Base-by-base conservation (phyloP, 2,888 invertebrate genomes). In the Oscheius sp. region DNA sequence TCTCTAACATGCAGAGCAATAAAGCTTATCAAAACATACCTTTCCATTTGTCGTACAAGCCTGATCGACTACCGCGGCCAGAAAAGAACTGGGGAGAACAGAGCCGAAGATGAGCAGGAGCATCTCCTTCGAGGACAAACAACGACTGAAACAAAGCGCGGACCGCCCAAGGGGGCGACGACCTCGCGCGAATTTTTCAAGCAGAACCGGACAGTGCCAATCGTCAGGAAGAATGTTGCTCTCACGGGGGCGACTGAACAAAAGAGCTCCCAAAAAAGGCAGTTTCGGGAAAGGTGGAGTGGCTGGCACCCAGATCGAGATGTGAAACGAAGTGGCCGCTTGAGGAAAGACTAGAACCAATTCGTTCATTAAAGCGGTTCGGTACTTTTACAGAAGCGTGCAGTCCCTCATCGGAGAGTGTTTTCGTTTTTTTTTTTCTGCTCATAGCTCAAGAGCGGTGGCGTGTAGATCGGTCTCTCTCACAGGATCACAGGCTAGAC, bases 41-140 rank as follows among this genome's bases (percentile, higher is more conserved):
- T 73, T 73, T 73, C 73, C 73, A 33, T 55, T 65, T 13, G 73
- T 73, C 1, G 73, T 73, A 63, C 73, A 73, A 29, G 55, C 73
- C 21, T 10, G 55, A 37, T 73, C 73, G n/a, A 51, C 37, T 10
- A 73, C 53, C 4, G 53, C 32, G 2, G 60, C 35, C n/a, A 50
- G 21, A 51, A 37, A 9, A 37, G n/a, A 35, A 42, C 42, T 42
- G 57, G 70, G n/a, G 9, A 35, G 10, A 29, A 60, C 35, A 60
- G 37, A 60, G 60, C 35, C 37, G 11, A 60, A 11, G 32, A 60
- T 60, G 60, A 60, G 60, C 60, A 60, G 60, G 35, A 60, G 37
- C 60, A 60, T 60, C 60, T 42, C 0, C 35, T 60, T 33, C 60
- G 60, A 33, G 35, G 37, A 60, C 60, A 60, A 60, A 60, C 60